Percentiles rank a stretch among this genome's conserved stretches.
Conservation (phyloP, 2,888 invertebrate genomes). For the Acronicta psi region DNA sequence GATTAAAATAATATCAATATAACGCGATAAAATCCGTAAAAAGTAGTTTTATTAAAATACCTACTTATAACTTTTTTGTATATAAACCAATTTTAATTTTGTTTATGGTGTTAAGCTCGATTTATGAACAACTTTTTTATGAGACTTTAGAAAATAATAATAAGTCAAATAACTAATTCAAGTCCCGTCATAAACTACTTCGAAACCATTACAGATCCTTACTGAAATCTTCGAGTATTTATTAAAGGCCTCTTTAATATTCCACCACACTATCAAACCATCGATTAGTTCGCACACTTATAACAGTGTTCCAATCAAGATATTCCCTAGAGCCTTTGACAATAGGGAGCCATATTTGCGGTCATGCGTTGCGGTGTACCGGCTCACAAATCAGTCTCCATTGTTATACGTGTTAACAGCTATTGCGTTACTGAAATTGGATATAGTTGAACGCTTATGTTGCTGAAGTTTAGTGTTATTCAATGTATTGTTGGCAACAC, state of each 20-base stretch:
- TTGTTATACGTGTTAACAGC: conserved; percentile 57
- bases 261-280: conserved; percentile 27
- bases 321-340: conserved; percentile 45
- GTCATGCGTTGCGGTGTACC: conserved; percentile 51
- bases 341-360: conserved; percentile 59
- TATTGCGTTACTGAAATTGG: conserved; percentile 56
- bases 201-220: not conserved
- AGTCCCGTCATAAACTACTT: not conserved
- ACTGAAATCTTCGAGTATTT: not conserved
- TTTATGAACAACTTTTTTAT: no score
- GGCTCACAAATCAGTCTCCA: conserved; percentile 60
- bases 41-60: no score
- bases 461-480: conserved; percentile 51
- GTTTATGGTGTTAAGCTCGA: no score
- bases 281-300: conserved; percentile 42
- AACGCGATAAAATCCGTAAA: no score
- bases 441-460: conserved; percentile 53
- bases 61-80: no score
- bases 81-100: no score
- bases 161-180: not conserved
- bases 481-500: conserved; percentile 41
- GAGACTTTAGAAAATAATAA: no score
- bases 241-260: conserved; percentile 16
- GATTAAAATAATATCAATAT: no score
- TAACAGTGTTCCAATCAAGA: conserved; percentile 58